Evolutionary conservation across 2,113 vertebrate species (phyloP).

Genomic region (Chaetops frenatus): DNA sequence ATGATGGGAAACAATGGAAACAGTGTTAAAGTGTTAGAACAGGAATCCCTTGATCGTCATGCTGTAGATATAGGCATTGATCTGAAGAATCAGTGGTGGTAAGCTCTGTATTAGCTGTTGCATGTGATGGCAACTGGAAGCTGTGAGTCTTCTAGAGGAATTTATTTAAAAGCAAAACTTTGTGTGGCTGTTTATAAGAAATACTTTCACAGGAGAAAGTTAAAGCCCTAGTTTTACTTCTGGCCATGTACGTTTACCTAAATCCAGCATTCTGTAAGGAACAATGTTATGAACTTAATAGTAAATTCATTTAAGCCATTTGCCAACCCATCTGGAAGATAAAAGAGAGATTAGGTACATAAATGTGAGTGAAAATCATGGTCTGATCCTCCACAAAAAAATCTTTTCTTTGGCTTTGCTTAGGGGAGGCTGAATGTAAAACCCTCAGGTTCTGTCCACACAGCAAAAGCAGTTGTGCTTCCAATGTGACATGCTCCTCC

Average conservation of each 20-base stretch:
- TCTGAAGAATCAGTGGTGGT: not conserved
- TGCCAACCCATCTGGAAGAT: not conserved
- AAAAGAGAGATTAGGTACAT: not conserved
- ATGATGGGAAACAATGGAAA: not conserved
- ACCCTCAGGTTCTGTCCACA: not conserved
- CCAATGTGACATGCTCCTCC: not conserved
- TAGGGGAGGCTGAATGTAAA: not conserved
- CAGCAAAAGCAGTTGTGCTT: not conserved
- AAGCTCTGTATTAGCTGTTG: not conserved
- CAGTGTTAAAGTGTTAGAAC: not conserved
- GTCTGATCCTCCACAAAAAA: not conserved
- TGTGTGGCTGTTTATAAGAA: not conserved
- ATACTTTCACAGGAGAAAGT: not conserved
- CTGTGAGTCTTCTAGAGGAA: not conserved
- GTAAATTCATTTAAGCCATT: not conserved
- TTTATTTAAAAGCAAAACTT: not conserved
- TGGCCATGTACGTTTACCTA: not conserved
- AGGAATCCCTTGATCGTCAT: not conserved
- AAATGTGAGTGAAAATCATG: not conserved
- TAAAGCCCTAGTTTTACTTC: not conserved
- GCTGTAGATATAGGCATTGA: not conserved
- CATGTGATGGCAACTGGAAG: not conserved
- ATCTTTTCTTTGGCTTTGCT: not conserved
- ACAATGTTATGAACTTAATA: not conserved
- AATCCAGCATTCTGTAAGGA: not conserved